Percentiles rank a stretch among this genome's conserved stretches.
phyloP scores from a whole-genome alignment of 2,888 invertebrate genomes.

The Oxycera nigricornis region DNA sequence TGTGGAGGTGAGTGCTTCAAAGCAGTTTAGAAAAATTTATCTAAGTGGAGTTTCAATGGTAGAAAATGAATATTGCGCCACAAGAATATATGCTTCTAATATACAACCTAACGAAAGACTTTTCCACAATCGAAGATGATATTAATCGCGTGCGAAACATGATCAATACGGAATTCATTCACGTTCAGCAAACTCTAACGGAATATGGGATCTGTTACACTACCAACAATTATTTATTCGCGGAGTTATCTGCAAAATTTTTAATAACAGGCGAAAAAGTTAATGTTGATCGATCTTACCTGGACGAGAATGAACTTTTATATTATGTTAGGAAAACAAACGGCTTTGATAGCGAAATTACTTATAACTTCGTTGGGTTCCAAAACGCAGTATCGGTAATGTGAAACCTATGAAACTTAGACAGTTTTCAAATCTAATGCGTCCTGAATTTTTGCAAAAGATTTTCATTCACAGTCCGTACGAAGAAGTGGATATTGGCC shows the following conservation, averaged over 20 bases:
- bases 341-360: conserved; percentile 54
- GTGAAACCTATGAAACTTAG: too few species aligned
- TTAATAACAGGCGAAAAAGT: conserved; percentile 53
- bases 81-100: conserved; percentile 59
- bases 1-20: conserved; percentile 49
- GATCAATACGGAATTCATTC: conserved; percentile 50
- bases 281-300: conserved; percentile 19
- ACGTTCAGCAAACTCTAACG: conserved; percentile 56
- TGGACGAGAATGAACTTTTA: background rate
- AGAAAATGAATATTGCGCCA: conserved; percentile 52
- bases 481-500: conserved; percentile 57
- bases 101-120: conserved; percentile 56
- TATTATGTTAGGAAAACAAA: conserved; percentile 49
- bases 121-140: conserved; percentile 41
- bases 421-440: too few species aligned
- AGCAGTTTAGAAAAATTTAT: background rate
- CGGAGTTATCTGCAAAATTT: conserved; percentile 54
- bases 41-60: conserved; percentile 38
- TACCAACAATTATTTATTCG: conserved; percentile 53
- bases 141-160: conserved; percentile 51
- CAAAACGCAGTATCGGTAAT: conserved; percentile 52
- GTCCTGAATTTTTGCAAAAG: too few species aligned
- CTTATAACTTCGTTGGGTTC: conserved; percentile 55
- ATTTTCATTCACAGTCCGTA: conserved; percentile 56
- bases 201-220: conserved; percentile 60